Percentiles rank a stretch among this genome's conserved stretches.
phyloP scores from a whole-genome alignment of 2,797 vertebrate species.

The Pelobates cultripes region DNA sequence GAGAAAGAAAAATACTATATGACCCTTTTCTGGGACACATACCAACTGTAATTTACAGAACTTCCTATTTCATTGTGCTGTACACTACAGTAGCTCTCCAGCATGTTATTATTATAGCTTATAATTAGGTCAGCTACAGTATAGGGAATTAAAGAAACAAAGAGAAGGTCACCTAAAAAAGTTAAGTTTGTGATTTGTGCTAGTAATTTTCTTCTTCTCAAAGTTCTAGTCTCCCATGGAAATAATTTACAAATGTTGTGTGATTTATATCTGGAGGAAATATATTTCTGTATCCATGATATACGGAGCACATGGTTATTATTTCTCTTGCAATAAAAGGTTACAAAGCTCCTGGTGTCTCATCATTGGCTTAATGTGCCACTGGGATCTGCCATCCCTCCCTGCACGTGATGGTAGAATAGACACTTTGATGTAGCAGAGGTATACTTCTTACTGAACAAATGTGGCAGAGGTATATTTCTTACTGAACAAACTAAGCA shows the following conservation, averaged over 20 bases:
- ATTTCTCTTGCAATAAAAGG: too few species aligned
- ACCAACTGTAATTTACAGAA: slow-evolving; percentile 42
- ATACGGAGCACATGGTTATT: too few species aligned
- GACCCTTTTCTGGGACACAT: slow-evolving; percentile 49
- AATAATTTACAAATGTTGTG: neutral
- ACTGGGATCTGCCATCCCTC: too few species aligned
- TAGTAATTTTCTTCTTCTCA: slow-evolving; percentile 18
- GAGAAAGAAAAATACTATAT: slow-evolving; percentile 15
- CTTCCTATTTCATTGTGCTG: slow-evolving; percentile 38
- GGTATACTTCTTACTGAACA: too few species aligned
- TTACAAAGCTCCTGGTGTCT: too few species aligned
- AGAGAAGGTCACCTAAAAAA: slow-evolving; percentile 39
- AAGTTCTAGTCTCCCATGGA: slow-evolving; percentile 1
- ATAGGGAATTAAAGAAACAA: slow-evolving; percentile 36
- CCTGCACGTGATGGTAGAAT: too few species aligned
- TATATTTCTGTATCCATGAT: too few species aligned
- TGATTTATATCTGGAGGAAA: too few species aligned
- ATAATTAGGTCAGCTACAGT: slow-evolving; percentile 42
- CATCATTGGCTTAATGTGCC: too few species aligned
- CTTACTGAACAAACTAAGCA: too few species aligned
- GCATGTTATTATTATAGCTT: slow-evolving; percentile 40
- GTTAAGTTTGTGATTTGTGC: slow-evolving; percentile 9
- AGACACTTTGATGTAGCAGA: too few species aligned
- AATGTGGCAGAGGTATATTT: too few species aligned
- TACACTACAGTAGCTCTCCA: slow-evolving; percentile 8